Evolutionary conservation across 1,140 invertebrate species (phyloP), one percentile per base, ranked within the genome.

Genomic region (Scaptomyza montana): DNA sequence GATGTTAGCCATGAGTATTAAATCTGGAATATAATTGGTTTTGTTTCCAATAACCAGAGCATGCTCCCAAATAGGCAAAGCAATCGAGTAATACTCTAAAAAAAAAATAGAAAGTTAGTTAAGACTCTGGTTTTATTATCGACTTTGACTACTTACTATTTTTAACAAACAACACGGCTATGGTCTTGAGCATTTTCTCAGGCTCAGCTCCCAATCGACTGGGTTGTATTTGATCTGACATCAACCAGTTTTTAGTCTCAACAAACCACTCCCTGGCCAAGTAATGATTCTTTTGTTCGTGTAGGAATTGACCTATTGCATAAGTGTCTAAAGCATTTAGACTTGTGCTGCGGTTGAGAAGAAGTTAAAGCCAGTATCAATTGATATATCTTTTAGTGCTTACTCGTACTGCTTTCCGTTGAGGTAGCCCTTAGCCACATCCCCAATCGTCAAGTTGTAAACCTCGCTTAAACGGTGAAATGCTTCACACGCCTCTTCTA

Each of bases 401-500:
- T 93, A 97, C 96, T 95, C 95, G 91, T 97, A 97, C 71, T 95
- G 94, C 10, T 96, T 94, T 3, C 97, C 97, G 77, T 96, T 95
- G 13, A 99, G 93, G 69, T 96, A 94, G 8, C 98, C 98, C 43
- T 95, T 93, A 2, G 97, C 96, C 55, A 99, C 94, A 33, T 97
- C 96, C 2, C 94, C 92, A 10, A 97, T 97, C 33, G 98, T 95
- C 5, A 99, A 93, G 65, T 96, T 94, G 92, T 99, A 99, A 3
- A 97, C 98, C 81, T 98, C 96, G 92, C 99, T 98, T 9, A 99
- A 93, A 64, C 98, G 94, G 65, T 97, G 96, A 33, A 99, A 93
- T 16, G 98, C 98, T 13, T 95, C 95, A 12, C 97, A 98, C 7
- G 98, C 98, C 5, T 98, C 98, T 77, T 95, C 95, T 33, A 99